Conservation (phyloP, 2,888 invertebrate species). For the Atherix ibis region DNA sequence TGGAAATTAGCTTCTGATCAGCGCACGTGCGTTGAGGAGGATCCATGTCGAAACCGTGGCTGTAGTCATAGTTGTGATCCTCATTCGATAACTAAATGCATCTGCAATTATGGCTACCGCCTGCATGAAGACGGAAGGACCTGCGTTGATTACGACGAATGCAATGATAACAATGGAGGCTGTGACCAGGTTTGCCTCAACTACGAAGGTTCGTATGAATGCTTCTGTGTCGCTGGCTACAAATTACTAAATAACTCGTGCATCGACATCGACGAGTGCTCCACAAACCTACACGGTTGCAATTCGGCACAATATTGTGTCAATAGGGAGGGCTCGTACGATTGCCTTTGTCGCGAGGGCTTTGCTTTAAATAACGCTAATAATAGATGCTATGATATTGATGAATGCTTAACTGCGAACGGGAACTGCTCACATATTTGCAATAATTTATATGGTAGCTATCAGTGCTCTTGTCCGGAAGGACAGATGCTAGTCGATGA, state of each 20-base stretch:
- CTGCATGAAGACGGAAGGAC: constrained; percentile 31
- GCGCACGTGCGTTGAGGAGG: constrained; percentile 31
- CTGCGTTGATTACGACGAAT: constrained; percentile 40
- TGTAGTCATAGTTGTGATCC: constrained; percentile 44
- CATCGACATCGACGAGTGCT: constrained; percentile 38
- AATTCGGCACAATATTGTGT: constrained; percentile 20
- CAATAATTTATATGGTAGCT: constrained; percentile 22
- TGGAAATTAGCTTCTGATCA: constrained; percentile 32
- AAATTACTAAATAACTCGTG: constrained; percentile 21
- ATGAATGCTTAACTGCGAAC: constrained; percentile 31
- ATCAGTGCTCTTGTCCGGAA: constrained; percentile 23
- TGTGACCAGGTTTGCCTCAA: constrained; percentile 35
- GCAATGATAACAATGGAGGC: constrained; percentile 30
- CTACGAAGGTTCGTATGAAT: constrained; percentile 34
- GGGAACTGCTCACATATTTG: constrained; percentile 37
- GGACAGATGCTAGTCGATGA: constrained; percentile 17
- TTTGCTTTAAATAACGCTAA: constrained; percentile 25
- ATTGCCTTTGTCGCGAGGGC: constrained; percentile 33
- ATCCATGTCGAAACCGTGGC: constrained; percentile 42
- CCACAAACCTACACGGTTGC: constrained; percentile 21
- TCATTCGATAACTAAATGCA: constrained; percentile 20
- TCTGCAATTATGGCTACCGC: constrained; percentile 27
- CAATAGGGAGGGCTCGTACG: constrained; percentile 29
- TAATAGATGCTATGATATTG: constrained; percentile 32
- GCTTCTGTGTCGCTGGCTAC: constrained; percentile 36